These are phyloP conservation scores for Sialis fuliginosa DNA, from an alignment of 2,888 invertebrate genomes.

Conservation along the genomic window DNA sequence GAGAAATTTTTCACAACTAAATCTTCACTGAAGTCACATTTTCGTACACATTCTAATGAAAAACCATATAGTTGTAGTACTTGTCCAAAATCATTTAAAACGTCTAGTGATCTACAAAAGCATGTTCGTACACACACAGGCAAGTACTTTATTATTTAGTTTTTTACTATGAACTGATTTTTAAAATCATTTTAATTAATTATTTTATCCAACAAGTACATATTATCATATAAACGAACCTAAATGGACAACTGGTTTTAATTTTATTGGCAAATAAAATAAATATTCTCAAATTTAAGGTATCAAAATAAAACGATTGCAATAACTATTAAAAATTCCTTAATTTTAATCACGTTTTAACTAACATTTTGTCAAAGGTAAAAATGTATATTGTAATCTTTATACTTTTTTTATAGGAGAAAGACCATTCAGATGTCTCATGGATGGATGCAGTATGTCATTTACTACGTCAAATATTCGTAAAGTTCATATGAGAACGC, in stretches of 20 bases:
- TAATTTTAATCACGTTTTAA: no score
- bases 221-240: no score
- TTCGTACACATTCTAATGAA: conserved; percentile 33
- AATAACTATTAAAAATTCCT: not conserved
- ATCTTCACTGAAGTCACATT: conserved; percentile 30
- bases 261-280: not conserved
- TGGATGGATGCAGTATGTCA: conserved; percentile 39
- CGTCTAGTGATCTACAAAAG: conserved; percentile 23
- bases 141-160: conserved; percentile 8
- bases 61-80: conserved; percentile 21
- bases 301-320: not conserved
- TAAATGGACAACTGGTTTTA: not conserved
- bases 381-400: not conserved
- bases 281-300: not conserved
- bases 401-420: conserved; percentile 19
- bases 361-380: no score
- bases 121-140: conserved; percentile 25
- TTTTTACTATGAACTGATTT: not conserved
- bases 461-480: conserved; percentile 52
- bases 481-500: conserved; percentile 46
- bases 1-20: conserved; percentile 32
- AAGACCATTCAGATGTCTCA: conserved; percentile 32
- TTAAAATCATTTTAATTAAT: no score
- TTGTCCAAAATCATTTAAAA: conserved; percentile 22
- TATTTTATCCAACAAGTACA: no score